A percentile compares a stretch with the other conserved stretches of the same genome.
These are phyloP conservation scores for Scaptomyza pallida DNA, from an alignment of 1,140 invertebrate genomes.

Conservation along the genomic window DNA sequence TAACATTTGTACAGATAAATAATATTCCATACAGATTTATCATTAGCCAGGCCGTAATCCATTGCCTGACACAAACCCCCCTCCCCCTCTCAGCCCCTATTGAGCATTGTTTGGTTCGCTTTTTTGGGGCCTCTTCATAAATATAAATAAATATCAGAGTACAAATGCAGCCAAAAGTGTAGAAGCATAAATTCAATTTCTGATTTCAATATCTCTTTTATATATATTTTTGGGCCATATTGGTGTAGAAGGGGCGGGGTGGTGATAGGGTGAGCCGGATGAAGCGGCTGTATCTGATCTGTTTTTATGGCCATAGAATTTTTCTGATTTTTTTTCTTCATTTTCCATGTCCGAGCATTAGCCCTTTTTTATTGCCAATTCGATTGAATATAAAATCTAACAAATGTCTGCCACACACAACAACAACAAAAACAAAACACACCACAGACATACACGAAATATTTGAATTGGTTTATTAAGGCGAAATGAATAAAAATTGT, in stretches of 20 bases:
- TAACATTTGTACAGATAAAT: conserved; percentile 60
- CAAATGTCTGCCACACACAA: conserved; percentile 36
- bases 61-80: conserved; percentile 58
- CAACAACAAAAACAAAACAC: conserved; percentile 24
- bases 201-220: conserved; percentile 1
- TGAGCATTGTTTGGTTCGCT: conserved; percentile 19
- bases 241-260: too few species aligned
- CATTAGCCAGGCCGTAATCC: conserved; percentile 68
- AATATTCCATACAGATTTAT: conserved; percentile 66
- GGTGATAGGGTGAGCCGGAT: neutral
- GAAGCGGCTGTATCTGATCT: conserved; percentile 17
- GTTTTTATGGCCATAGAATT: conserved; percentile 47
- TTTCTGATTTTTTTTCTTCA: too few species aligned
- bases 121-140: conserved; percentile 46
- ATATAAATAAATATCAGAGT: conserved; percentile 57
- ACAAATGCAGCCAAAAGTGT: conserved; percentile 73
- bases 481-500: conserved; percentile 33
- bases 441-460: conserved; percentile 11
- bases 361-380: conserved; percentile 79
- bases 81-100: too few species aligned
- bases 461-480: conserved; percentile 30
- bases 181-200: conserved; percentile 56
- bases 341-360: conserved; percentile 48
- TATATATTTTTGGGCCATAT: too few species aligned
- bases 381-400: conserved; percentile 61